phyloP scores from a whole-genome alignment of 1,140 invertebrate species.

The Leguminivora glycinivorella region DNA sequence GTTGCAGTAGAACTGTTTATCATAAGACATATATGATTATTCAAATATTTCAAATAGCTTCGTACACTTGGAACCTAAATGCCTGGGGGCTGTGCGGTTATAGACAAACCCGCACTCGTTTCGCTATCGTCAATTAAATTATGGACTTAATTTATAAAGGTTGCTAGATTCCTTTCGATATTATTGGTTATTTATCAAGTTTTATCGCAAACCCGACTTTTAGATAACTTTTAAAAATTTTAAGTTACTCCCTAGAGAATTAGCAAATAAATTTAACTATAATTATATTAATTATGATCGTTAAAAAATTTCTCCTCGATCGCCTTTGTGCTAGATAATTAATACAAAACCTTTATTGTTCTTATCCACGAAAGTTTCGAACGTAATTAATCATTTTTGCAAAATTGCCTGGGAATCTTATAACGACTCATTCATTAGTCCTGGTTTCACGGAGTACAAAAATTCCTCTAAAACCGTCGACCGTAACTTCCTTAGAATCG shows the following conservation, averaged over 20 bases:
- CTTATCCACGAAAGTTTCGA: slow-evolving; percentile 10
- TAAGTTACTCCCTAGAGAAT: neutral
- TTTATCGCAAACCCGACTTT: neutral
- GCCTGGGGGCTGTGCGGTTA: neutral
- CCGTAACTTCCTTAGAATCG: slow-evolving; percentile 52
- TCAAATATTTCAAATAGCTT: neutral
- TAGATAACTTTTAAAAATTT: neutral
- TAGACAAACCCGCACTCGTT: neutral
- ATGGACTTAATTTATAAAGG: too few species aligned
- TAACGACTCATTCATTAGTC: slow-evolving; percentile 18
- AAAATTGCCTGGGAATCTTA: slow-evolving; percentile 23
- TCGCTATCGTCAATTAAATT: too few species aligned
- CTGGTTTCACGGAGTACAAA: neutral
- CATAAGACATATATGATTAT: neutral
- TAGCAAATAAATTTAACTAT: neutral
- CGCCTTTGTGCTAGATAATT: slow-evolving; percentile 11
- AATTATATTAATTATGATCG: neutral
- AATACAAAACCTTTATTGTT: slow-evolving; percentile 13
- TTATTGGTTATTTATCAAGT: too few species aligned
- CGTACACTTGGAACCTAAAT: neutral
- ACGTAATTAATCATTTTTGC: slow-evolving; percentile 24
- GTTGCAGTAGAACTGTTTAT: neutral
- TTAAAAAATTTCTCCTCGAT: neutral
- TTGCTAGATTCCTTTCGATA: too few species aligned
- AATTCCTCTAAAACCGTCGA: slow-evolving; percentile 38